These are phyloP conservation scores for Poeciliopsis prolifica DNA, from an alignment of 2,113 vertebrate genomes.

Conservation along the genomic window DNA sequence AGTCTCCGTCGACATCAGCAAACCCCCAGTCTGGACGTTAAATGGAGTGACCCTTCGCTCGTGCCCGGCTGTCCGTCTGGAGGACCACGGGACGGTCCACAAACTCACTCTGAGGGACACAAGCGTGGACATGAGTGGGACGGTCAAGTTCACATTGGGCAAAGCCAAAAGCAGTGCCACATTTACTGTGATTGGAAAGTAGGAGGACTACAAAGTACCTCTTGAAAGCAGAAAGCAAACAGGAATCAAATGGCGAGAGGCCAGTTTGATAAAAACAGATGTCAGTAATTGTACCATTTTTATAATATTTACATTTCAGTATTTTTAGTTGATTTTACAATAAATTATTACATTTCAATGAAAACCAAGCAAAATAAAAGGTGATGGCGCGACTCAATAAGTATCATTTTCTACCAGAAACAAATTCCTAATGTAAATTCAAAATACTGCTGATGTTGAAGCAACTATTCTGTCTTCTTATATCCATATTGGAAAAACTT, in stretches of 20 bases:
- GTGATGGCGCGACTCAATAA: neutral
- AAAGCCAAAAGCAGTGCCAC: constrained; percentile 77
- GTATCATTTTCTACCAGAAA: neutral
- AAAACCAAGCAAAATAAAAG: constrained; percentile 1
- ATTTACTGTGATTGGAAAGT: constrained; percentile 58
- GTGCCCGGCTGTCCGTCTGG: constrained; percentile 66
- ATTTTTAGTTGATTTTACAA: constrained; percentile 11
- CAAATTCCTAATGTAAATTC: too few species aligned
- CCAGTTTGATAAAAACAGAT: neutral
- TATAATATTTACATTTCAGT: constrained; percentile 41
- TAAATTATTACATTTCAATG: constrained; percentile 31
- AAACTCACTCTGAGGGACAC: constrained; percentile 77
- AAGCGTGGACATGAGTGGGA: constrained; percentile 73
- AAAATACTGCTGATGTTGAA: too few species aligned
- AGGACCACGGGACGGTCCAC: constrained; percentile 73
- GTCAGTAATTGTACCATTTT: constrained; percentile 23
- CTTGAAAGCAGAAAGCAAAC: constrained; percentile 1
- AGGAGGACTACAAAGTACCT: neutral
- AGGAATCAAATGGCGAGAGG: neutral
- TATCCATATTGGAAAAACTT: too few species aligned
- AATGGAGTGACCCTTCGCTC: constrained; percentile 73
- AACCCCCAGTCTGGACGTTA: constrained; percentile 78
- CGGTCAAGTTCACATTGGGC: constrained; percentile 77
- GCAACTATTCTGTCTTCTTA: too few species aligned
- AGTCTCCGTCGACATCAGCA: constrained; percentile 73